phyloP scores from a whole-genome alignment of 2,888 invertebrate species.

The Ceraclea dissimilis region DNA sequence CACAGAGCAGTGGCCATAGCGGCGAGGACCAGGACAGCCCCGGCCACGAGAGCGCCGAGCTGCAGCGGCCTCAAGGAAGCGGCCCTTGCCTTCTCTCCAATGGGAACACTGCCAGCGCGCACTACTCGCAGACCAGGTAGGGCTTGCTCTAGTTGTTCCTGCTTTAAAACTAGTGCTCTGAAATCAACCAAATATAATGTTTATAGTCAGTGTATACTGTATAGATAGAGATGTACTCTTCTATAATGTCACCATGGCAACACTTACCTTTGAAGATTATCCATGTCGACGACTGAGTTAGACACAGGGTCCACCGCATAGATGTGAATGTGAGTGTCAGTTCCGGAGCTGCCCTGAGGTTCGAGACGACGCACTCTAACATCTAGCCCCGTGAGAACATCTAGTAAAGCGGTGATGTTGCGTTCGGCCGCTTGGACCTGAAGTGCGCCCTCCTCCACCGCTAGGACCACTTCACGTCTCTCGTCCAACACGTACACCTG shows the following conservation, averaged over 20 bases:
- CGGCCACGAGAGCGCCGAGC: constrained; percentile 71
- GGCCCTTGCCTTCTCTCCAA: constrained; percentile 30
- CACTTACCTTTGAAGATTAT: constrained; percentile 65
- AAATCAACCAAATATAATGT: constrained; percentile 4
- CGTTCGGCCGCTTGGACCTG: constrained; percentile 66
- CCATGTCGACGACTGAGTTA: constrained; percentile 76
- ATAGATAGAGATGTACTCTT: not conserved
- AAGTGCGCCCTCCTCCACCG: constrained; percentile 67
- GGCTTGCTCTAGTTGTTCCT: constrained; percentile 52
- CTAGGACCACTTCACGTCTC: constrained; percentile 70
- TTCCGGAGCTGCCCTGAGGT: constrained; percentile 29
- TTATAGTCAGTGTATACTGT: not conserved
- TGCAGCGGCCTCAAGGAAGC: constrained; percentile 59
- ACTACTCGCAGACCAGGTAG: constrained; percentile 63
- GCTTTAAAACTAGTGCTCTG: constrained; percentile 57
- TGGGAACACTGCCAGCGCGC: constrained; percentile 41
- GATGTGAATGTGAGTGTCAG: constrained; percentile 67
- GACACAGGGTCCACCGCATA: constrained; percentile 78
- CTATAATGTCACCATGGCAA: too few species aligned
- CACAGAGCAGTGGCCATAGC: constrained; percentile 73
- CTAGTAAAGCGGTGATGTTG: constrained; percentile 60
- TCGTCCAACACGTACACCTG: constrained; percentile 79
- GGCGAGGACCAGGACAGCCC: constrained; percentile 73
- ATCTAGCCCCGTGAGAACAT: constrained; percentile 69
- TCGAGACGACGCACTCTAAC: constrained; percentile 71